Percentiles rank a stretch among this genome's conserved stretches.
These are phyloP conservation scores for Furnarius figulus DNA, from an alignment of 2,113 vertebrate genomes.

Conservation along the genomic window DNA sequence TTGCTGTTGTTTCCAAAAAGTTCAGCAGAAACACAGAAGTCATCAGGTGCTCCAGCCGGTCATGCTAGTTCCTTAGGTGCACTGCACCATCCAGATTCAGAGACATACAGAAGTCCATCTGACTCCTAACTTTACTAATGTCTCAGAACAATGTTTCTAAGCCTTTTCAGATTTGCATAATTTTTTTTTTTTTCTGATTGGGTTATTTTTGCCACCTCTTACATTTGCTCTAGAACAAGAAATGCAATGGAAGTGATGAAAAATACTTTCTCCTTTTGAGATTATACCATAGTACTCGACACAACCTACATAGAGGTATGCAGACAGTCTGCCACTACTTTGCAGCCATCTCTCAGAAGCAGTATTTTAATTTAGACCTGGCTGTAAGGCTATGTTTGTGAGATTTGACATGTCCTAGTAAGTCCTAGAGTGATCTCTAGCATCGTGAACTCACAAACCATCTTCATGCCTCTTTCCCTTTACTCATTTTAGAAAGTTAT, in stretches of 20 bases:
- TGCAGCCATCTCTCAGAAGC: neutral
- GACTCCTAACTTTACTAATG: neutral
- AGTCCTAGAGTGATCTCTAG: neutral
- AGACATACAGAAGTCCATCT: neutral
- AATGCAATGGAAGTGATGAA: neutral
- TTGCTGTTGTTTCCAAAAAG: neutral
- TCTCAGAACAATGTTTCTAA: neutral
- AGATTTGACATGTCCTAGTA: neutral
- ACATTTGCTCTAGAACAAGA: neutral
- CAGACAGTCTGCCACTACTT: neutral
- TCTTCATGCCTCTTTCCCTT: neutral
- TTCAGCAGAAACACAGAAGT: neutral
- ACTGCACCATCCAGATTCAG: accelerated
- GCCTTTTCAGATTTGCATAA: neutral
- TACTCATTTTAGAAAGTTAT: neutral
- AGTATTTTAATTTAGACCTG: neutral
- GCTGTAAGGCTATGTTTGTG: neutral
- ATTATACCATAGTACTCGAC: accelerated
- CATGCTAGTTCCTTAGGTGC: neutral
- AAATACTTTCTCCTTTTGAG: neutral
- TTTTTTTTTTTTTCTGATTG: neutral
- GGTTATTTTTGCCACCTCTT: neutral
- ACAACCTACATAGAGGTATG: neutral
- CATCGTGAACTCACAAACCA: neutral
- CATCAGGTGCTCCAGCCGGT: neutral